Percentiles rank a stretch among this genome's conserved stretches.
Conservation (phyloP, 2,113 vertebrate genomes). For the Seriola aureovittata region DNA sequence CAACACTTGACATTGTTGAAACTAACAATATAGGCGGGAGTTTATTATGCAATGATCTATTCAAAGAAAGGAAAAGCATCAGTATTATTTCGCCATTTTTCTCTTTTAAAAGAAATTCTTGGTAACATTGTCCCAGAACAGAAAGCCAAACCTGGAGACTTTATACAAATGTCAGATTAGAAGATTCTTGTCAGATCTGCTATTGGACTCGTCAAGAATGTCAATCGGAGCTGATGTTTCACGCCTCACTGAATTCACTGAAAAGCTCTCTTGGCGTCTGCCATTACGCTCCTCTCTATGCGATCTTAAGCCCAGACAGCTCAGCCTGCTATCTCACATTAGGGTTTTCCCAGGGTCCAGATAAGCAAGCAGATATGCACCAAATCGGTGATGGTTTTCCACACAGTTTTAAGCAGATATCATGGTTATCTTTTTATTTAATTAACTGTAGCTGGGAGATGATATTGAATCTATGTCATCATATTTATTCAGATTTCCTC, state of each 20-base stretch:
- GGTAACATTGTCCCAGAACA: neutral
- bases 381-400: conserved; percentile 67
- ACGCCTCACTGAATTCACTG: conserved; percentile 35
- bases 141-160: conserved; percentile 37
- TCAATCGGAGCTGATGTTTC: conserved; percentile 42
- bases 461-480: conserved; percentile 51
- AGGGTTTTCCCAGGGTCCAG: conserved; percentile 61
- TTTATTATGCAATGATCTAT: neutral
- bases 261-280: conserved; percentile 42
- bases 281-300: conserved; percentile 39
- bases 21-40: neutral
- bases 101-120: neutral
- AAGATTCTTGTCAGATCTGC: conserved; percentile 53
- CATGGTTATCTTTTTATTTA: conserved; percentile 54
- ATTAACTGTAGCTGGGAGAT: conserved; percentile 52
- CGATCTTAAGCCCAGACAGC: conserved; percentile 55
- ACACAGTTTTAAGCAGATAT: conserved; percentile 63
- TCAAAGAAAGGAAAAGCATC: conserved; percentile 2
- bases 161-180: conserved; percentile 64
- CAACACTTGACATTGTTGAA: neutral
- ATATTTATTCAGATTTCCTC: conserved; percentile 29
- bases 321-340: conserved; percentile 63
- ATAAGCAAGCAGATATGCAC: conserved; percentile 69
- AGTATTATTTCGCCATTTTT: neutral
- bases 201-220: conserved; percentile 28